phyloP scores from a whole-genome alignment of 1,140 invertebrate genomes.

The Epicauta chinensis region DNA sequence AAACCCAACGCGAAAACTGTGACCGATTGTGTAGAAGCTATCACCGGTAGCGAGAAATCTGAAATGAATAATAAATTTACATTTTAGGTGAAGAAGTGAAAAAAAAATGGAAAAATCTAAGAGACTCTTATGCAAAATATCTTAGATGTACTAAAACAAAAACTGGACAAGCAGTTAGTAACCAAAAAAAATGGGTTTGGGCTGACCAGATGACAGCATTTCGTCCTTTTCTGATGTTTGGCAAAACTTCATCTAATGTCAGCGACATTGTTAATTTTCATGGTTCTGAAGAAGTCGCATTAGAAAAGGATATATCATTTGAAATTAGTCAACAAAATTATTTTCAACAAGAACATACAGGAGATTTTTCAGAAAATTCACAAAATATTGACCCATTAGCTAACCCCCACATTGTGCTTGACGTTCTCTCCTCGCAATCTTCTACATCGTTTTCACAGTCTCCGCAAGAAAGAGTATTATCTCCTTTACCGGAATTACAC shows the following conservation, averaged over 20 bases:
- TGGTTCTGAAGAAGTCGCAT: no score
- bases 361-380: no score
- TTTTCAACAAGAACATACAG: background rate
- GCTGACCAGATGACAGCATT: conserved; percentile 6
- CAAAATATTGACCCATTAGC: background rate
- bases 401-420: conserved; percentile 12
- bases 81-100: background rate
- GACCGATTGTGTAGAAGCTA: background rate
- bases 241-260: conserved; percentile 5
- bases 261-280: no score
- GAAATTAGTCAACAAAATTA: no score
- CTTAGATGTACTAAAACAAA: background rate
- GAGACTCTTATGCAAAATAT: conserved; percentile 4
- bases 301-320: no score
- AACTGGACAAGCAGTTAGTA: conserved; percentile 6
- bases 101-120: conserved; percentile 3
- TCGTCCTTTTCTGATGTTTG: conserved; percentile 3
- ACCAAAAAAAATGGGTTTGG: background rate
- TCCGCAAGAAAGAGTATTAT: no score
- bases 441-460: no score
- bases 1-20: background rate
- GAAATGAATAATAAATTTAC: background rate
- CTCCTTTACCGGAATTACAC: no score
- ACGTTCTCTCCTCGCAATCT: no score
- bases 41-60: conserved; percentile 1